Evolutionary conservation across 2,888 invertebrate genomes (phyloP), one percentile per base, ranked within the genome.

Genomic region (Liodrosophila aerea): DNA sequence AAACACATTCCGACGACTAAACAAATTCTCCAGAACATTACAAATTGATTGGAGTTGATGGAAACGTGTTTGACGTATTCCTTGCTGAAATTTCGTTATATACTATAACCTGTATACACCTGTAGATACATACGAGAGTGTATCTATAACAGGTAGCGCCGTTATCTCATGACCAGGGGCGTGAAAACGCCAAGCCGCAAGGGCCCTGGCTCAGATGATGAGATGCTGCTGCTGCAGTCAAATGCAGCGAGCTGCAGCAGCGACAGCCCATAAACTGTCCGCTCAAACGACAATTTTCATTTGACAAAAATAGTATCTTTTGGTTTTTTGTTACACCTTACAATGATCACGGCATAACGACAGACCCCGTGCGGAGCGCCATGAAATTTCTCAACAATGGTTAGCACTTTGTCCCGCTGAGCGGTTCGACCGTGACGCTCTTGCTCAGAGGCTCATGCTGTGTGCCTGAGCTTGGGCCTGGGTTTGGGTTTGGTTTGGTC

Each of bases 281-380:
- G 44, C 47, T 54, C 43, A 53, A 66, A 58, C 65, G 65, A 80
- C 73, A 70, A 59, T 83, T 83, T 81, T 52, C 76, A 72, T 84
- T 81, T 84, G 81, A 84, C 81, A 81, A 86, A 22, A 76, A 74
- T 67, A 76, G 41, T 69, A 66, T 72, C 70, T 69, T 65, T 76
- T 60, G 72, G 74, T 72, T 81, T 81, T 66, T 86, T 76, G 85
- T 82, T 86, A 74, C 86, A 82, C 86, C 85, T 86, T 86, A 72
- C 82, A 72, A 74, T 73, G 86, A 67, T 64, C 72, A 37, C 40
- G 51, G 8, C 50, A 15, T 45, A 29, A 43, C 41, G 51, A 58
- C 8, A 41, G 54, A 64, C 63, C 78, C 77, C 81, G 67, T 78
- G 84, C 77, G 56, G 80, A 67, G 80, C 64, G 82, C 86, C 84